Evolutionary conservation across 2,888 invertebrate genomes (phyloP), one percentile per base, ranked within the genome.

Genomic region (Ferrisia virgata): DNA sequence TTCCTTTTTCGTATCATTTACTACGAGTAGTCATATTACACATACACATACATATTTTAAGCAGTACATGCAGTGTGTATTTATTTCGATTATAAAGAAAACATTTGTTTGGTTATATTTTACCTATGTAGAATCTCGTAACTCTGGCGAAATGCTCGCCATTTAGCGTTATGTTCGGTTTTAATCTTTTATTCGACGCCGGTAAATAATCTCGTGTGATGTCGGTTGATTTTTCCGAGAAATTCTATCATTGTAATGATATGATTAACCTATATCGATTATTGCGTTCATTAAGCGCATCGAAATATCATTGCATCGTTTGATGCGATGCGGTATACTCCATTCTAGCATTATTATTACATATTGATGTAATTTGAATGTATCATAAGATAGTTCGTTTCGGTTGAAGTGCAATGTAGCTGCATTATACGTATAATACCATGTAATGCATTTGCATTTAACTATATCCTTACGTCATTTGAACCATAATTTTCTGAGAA

Each of bases 211-310:
- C 22, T 28, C 28, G 3, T 28, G n/a, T n/a, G n/a, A n/a, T n/a
- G 53, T 58, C 25, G 64, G 64, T 64, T 31, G 25, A 15, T 0
- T 25, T 64, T 64, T 28, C 64, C 28, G 15, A 28, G 64, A 64
- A 64, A 28, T 64, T 31, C 4, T 64, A 64, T 64, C 64, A 64
- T 13, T 31, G 64, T 64, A 64, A 15, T 15, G 15, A 64, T 64
- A 64, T 64, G 64, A 64, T 64, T 64, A 64, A 64, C 64, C 64
- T 64, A 64, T 64, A 64, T 64, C 28, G 64, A 64, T 64, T 64
- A 28, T 64, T 18, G 9, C 4, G 15, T 64, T 64, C 28, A 28
- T 64, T 28, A 28, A 64, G 13, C 15, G 64, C 64, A 28, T 15
- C 64, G 28, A 64, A 64, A 64, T 13, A 15, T 64, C 28, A 28